phyloP scores from a whole-genome alignment of 2,113 vertebrate genomes.

The Myotis yumanensis region DNA sequence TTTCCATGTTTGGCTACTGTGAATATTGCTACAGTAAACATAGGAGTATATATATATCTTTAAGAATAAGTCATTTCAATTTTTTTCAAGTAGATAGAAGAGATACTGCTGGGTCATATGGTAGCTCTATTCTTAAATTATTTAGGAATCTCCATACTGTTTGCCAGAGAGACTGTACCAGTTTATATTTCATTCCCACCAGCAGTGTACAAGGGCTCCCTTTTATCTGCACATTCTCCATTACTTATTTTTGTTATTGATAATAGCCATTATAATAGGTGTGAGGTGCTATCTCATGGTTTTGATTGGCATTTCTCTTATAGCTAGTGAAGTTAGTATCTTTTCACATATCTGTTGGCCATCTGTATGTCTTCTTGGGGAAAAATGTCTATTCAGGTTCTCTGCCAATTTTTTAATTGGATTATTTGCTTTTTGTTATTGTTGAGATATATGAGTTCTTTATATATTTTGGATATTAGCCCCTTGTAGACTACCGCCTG shows the following conservation, averaged over 20 bases:
- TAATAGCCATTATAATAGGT: not conserved
- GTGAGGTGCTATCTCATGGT: too few species aligned
- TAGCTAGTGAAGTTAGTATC: not conserved
- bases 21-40: not conserved
- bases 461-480: not conserved
- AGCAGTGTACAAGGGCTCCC: not conserved
- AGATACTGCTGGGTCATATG: not conserved
- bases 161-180: not conserved
- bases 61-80: not conserved
- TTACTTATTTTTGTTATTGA: not conserved
- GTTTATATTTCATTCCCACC: not conserved
- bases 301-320: not conserved
- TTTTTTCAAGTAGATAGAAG: not conserved
- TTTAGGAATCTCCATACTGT: not conserved
- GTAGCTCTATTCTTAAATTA: not conserved
- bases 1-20: not conserved
- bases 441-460: not conserved
- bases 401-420: not conserved
- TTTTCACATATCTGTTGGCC: not conserved
- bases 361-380: not conserved
- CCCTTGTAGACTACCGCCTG: not conserved
- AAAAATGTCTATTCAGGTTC: not conserved
- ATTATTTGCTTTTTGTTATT: not conserved
- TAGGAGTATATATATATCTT: not conserved
- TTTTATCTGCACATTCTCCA: not conserved